phyloP scores from a whole-genome alignment of 1,140 invertebrate species.

The Lineus longissimus region DNA sequence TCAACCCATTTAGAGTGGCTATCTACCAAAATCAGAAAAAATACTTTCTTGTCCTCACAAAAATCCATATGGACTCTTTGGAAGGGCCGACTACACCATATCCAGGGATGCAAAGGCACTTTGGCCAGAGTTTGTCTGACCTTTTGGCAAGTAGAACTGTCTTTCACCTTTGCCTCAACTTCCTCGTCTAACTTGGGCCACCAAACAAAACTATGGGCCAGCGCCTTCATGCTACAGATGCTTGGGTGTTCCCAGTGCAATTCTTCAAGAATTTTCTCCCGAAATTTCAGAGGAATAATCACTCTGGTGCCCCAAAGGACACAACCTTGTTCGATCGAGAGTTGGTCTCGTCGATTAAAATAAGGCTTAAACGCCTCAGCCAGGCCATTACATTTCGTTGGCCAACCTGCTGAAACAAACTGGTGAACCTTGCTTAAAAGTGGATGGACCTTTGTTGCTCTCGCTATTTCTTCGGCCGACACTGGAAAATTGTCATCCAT shows the following conservation, averaged over 20 bases:
- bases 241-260: constrained; percentile 53
- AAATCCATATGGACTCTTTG: constrained; percentile 49
- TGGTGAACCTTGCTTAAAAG: background rate
- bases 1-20: constrained; percentile 52
- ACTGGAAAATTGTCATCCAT: background rate
- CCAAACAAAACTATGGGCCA: constrained; percentile 50
- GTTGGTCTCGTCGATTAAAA: constrained; percentile 14
- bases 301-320: constrained; percentile 24
- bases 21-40: constrained; percentile 53
- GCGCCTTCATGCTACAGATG: constrained; percentile 51
- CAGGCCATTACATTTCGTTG: background rate
- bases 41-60: constrained; percentile 48
- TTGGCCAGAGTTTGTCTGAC: constrained; percentile 20
- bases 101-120: constrained; percentile 37
- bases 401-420: background rate
- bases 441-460: background rate
- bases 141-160: constrained; percentile 29
- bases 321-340: constrained; percentile 21
- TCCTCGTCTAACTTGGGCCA: constrained; percentile 54
- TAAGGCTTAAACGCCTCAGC: constrained; percentile 4
- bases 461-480: background rate
- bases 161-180: constrained; percentile 28
- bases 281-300: constrained; percentile 48
- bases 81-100: constrained; percentile 11
- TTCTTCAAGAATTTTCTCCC: constrained; percentile 29